phyloP scores from a whole-genome alignment of 1,140 invertebrate genomes.

The Drosophila mojavensis region DNA sequence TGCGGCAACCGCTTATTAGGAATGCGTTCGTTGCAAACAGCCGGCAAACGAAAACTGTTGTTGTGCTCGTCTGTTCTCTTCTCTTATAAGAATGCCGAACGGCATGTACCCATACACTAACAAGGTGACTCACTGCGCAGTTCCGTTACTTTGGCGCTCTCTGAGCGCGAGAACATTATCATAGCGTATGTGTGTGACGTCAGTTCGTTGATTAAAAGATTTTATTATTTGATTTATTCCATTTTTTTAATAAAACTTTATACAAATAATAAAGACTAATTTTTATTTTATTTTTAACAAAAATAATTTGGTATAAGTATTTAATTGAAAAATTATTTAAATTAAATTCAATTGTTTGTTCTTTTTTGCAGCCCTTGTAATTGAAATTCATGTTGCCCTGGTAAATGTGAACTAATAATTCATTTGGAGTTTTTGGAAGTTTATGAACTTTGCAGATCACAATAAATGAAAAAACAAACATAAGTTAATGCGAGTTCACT shows the following conservation, averaged over 20 bases:
- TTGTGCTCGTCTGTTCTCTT: conserved; percentile 37
- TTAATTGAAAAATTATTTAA: neutral
- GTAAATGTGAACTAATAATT: conserved; percentile 1
- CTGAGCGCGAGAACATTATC: neutral
- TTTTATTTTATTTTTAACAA: neutral
- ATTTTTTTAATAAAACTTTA: no score
- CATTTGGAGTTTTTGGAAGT: neutral
- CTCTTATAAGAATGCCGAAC: conserved; percentile 48
- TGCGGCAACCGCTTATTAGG: conserved; percentile 19
- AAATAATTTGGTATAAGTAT: no score
- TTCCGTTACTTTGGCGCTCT: neutral
- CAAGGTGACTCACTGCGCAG: conserved; percentile 19
- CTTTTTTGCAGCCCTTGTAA: neutral
- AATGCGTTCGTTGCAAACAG: conserved; percentile 50
- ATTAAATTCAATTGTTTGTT: neutral
- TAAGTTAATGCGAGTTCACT: no score
- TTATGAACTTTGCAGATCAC: neutral
- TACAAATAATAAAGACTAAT: neutral
- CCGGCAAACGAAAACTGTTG: conserved; percentile 53
- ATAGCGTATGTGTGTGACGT: conserved; percentile 19
- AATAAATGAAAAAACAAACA: no score
- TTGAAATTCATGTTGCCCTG: neutral
- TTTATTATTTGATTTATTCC: no score
- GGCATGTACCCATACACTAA: neutral
- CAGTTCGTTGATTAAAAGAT: neutral